phyloP scores from a whole-genome alignment of 2,113 vertebrate genomes.

The Zapornia atra region DNA sequence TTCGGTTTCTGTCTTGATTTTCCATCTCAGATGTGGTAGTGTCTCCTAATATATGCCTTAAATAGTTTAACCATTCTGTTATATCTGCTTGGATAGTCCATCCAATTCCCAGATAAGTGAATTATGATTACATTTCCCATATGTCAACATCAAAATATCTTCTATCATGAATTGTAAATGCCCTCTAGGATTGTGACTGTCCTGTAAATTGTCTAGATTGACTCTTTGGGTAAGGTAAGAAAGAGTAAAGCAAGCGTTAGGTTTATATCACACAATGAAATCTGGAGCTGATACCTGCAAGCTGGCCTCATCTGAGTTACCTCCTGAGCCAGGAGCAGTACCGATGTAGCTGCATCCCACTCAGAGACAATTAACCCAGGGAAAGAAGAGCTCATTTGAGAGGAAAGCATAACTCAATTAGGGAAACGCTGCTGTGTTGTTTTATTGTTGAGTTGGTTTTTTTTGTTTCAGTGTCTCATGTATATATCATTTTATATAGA shows the following conservation, averaged over 20 bases:
- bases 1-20: background rate
- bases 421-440: background rate
- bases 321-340: background rate
- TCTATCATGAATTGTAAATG: background rate
- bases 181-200: background rate
- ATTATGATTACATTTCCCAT: background rate
- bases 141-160: background rate
- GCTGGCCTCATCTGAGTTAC: accelerated
- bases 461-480: background rate
- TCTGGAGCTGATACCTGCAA: background rate
- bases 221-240: background rate
- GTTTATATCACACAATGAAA: background rate
- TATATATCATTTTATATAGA: background rate
- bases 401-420: background rate
- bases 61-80: background rate
- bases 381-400: background rate
- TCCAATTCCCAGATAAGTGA: background rate
- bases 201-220: background rate
- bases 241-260: background rate
- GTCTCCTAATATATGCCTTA: background rate
- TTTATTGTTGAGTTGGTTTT: background rate
- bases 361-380: background rate
- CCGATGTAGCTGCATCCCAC: accelerated
- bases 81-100: background rate
- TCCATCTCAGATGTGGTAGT: accelerated